phyloP scores from a whole-genome alignment of 1,140 invertebrate genomes.

The Telenomus remus region DNA sequence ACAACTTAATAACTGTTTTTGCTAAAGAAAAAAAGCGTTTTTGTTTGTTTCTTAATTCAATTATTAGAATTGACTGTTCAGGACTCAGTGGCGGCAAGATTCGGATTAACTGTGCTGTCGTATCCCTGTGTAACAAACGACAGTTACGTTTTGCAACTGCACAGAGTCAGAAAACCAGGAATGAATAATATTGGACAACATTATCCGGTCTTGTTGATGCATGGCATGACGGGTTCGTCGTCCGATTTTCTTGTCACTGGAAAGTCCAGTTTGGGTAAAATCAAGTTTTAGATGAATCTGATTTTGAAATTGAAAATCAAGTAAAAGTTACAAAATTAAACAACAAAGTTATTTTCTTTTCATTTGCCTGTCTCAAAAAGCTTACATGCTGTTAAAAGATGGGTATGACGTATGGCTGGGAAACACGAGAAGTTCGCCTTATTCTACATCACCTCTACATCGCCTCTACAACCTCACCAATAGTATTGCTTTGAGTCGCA shows the following conservation, averaged over 20 bases:
- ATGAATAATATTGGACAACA: conserved; percentile 32
- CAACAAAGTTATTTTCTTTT: conserved; percentile 7
- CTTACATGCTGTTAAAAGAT: conserved; percentile 80
- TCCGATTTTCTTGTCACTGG: conserved; percentile 78
- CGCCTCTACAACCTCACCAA: no score
- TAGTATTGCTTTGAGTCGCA: conserved; percentile 64
- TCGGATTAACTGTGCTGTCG: conserved; percentile 3
- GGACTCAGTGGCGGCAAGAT: conserved; percentile 3
- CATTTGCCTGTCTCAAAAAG: conserved; percentile 66
- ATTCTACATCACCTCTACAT: conserved; percentile 75
- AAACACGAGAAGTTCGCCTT: conserved; percentile 81
- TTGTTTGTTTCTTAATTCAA: no score
- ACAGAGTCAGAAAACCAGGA: conserved; percentile 9
- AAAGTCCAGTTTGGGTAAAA: conserved; percentile 14
- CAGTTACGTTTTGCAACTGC: conserved; percentile 1
- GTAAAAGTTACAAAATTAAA: background rate
- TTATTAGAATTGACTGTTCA: background rate
- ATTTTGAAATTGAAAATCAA: no score
- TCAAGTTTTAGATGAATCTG: background rate
- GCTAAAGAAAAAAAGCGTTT: background rate
- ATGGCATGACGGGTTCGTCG: conserved; percentile 79
- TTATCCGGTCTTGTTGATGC: conserved; percentile 79
- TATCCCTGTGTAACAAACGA: conserved; percentile 30
- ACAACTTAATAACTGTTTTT: background rate
- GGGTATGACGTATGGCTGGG: conserved; percentile 88